Percentiles rank a stretch among this genome's conserved stretches.
Conservation (phyloP, 1,140 invertebrate species). For the Drosophila nasuta region DNA sequence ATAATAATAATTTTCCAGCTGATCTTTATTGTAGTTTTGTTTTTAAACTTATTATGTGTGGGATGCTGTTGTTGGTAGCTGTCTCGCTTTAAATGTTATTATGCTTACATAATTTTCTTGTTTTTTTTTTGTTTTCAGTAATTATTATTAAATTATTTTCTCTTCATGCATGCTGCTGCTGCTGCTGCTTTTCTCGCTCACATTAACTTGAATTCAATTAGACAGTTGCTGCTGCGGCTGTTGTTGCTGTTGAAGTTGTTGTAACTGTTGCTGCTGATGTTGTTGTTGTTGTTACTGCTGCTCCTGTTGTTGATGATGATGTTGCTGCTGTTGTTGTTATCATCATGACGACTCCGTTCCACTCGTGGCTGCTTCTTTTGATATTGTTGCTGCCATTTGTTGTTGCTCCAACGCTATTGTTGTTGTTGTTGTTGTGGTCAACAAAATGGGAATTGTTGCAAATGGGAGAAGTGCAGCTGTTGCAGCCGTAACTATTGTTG, state of each 20-base stretch:
- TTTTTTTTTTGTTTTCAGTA: constrained; percentile 66
- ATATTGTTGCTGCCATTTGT: constrained; percentile 22
- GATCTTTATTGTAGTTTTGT: constrained; percentile 82
- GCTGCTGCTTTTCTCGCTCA: constrained; percentile 59
- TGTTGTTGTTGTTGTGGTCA: constrained; percentile 30
- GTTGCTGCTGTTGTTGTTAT: constrained; percentile 42
- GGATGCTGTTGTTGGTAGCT: constrained; percentile 80
- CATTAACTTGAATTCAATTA: constrained; percentile 62
- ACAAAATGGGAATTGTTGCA: constrained; percentile 32
- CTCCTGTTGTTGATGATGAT: constrained; percentile 19
- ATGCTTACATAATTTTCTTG: constrained; percentile 77
- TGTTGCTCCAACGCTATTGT: constrained; percentile 29
- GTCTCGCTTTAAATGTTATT: constrained; percentile 79
- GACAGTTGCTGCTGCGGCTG: constrained; percentile 57
- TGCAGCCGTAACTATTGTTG: constrained; percentile 70
- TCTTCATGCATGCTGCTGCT: constrained; percentile 46
- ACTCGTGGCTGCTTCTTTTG: constrained; percentile 36
- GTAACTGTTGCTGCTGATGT: constrained; percentile 29
- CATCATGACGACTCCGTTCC: constrained; percentile 27
- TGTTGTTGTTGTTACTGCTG: constrained; percentile 40
- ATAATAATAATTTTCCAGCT: constrained; percentile 83
- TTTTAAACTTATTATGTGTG: constrained; percentile 82
- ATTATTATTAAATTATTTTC: constrained; percentile 82
- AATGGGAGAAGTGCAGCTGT: constrained; percentile 35
- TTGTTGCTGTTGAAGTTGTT: constrained; percentile 44